These are phyloP conservation scores for Saccopteryx leptura DNA, from an alignment of 2,113 vertebrate species.

Conservation along the genomic window DNA sequence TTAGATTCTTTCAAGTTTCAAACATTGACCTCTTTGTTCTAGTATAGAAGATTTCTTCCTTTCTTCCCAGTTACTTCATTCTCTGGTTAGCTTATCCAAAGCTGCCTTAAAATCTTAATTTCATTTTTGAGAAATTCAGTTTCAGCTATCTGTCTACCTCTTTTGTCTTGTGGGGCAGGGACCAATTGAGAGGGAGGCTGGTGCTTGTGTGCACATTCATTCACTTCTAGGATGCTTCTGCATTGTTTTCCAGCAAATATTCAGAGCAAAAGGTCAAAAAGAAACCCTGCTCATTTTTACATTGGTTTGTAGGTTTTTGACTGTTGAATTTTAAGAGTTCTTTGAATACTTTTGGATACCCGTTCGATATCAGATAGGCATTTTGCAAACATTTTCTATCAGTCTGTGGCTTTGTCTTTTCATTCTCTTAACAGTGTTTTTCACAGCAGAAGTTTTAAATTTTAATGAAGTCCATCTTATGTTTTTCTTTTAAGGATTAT, in stretches of 20 bases:
- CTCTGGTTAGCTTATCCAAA: constrained; percentile 1
- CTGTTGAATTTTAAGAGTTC: constrained; percentile 10
- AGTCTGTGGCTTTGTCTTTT: constrained; percentile 1
- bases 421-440: background rate
- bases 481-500: background rate
- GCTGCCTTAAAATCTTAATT: background rate
- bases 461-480: background rate
- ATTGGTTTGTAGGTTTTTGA: background rate
- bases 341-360: background rate
- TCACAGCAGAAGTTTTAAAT: background rate
- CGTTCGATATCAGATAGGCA: background rate
- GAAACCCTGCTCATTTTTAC: background rate
- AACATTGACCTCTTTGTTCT: background rate
- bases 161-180: background rate
- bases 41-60: background rate
- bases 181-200: background rate
- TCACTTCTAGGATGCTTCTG: background rate
- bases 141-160: background rate
- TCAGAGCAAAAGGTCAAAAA: background rate
- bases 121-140: background rate
- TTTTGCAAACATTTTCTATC: constrained; percentile 1
- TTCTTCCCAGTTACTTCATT: constrained; percentile 12
- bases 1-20: constrained; percentile 4
- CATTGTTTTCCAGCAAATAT: background rate
- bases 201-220: background rate